These are phyloP conservation scores for Elephantulus edwardii DNA, from an alignment of 2,113 vertebrate species.

Conservation along the genomic window DNA sequence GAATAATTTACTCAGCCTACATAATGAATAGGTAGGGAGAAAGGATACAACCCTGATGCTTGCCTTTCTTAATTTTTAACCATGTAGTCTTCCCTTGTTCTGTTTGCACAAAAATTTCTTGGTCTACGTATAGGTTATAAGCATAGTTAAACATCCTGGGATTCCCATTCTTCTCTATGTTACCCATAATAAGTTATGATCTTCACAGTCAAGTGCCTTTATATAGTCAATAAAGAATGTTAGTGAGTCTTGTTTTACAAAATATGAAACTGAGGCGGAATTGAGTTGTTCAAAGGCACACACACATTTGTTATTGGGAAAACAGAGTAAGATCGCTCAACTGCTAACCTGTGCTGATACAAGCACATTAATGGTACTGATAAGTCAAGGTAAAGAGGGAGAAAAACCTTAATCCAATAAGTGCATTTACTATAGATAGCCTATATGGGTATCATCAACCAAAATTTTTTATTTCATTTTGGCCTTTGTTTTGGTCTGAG, in stretches of 20 bases:
- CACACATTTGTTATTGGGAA: background rate
- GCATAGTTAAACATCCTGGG: too few relatives aligned
- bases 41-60: too few relatives aligned
- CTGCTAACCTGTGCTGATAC: background rate
- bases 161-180: too few relatives aligned
- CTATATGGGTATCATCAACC: background rate
- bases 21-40: too few relatives aligned
- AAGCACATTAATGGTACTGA: background rate
- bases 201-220: too few relatives aligned
- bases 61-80: too few relatives aligned
- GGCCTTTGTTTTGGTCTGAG: constrained; percentile 13
- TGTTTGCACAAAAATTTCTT: too few relatives aligned
- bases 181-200: too few relatives aligned
- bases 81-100: too few relatives aligned
- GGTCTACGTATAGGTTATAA: too few relatives aligned
- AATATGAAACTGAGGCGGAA: background rate
- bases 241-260: background rate
- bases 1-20: too few relatives aligned
- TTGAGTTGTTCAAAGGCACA: background rate
- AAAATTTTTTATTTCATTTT: constrained; percentile 46
- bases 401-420: background rate
- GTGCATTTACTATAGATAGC: background rate
- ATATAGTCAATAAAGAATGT: background rate
- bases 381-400: background rate
- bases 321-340: background rate